Conservation (phyloP, 2,888 invertebrate species). For the Drosophila pseudotalamancana region DNA sequence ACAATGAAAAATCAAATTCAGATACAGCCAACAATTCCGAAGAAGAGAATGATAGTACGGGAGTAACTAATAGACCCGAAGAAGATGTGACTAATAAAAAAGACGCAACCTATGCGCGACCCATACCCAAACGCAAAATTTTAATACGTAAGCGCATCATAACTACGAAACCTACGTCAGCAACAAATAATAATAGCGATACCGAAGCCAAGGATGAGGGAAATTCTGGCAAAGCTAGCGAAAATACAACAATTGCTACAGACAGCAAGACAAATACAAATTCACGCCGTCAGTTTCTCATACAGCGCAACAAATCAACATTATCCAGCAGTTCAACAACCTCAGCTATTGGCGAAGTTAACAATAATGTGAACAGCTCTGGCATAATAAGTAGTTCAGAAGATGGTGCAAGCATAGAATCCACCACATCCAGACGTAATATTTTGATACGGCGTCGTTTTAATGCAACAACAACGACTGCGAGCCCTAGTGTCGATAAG, state of each 20-base stretch:
- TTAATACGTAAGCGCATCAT: slow-evolving; percentile 2
- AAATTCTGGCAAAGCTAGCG: no score
- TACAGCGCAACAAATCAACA: not conserved
- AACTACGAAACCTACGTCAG: not conserved
- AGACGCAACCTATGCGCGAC: not conserved
- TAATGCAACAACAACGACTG: not conserved
- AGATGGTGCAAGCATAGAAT: not conserved
- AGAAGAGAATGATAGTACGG: not conserved
- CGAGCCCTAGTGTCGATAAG: not conserved
- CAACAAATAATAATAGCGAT: not conserved
- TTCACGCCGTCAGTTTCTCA: not conserved
- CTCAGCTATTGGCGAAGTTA: not conserved
- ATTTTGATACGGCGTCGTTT: slow-evolving; percentile 7
- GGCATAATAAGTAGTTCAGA: not conserved
- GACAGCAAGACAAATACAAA: not conserved
- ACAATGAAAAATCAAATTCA: not conserved
- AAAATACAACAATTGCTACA: not conserved
- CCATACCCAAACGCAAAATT: not conserved
- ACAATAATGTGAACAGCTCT: not conserved
- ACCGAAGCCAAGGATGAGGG: not conserved
- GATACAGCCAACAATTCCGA: not conserved
- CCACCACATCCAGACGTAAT: not conserved
- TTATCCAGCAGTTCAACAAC: not conserved
- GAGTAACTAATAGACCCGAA: not conserved
- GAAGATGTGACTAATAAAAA: not conserved